A percentile compares a stretch with the other conserved stretches of the same genome.
Conservation (phyloP, 1,140 invertebrate species). For the Globodera rostochiensis region DNA sequence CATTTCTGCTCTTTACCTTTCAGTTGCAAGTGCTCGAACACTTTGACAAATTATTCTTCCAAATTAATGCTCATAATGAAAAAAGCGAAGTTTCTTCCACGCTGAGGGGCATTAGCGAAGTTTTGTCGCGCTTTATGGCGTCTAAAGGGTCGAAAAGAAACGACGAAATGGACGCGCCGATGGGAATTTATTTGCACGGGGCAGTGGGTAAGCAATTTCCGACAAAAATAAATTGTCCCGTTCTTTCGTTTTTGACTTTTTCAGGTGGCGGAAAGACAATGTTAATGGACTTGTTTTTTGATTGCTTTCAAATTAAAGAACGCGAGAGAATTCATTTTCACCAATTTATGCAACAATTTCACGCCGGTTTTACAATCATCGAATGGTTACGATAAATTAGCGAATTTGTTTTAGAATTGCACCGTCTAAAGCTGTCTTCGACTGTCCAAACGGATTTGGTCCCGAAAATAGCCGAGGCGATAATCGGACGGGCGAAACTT, state of each 20-base stretch:
- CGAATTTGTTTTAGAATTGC: slow-evolving; percentile 62
- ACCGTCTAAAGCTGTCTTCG: slow-evolving; percentile 65
- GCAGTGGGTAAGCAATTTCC: slow-evolving; percentile 66
- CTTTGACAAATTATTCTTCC: background rate
- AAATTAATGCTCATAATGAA: background rate
- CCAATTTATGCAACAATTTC: slow-evolving; percentile 95
- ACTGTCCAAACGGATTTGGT: slow-evolving; percentile 83
- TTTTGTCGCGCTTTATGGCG: background rate
- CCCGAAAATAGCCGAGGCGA: slow-evolving; percentile 83
- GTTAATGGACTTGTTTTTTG: slow-evolving; percentile 96
- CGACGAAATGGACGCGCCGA: background rate
- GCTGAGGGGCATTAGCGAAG: background rate
- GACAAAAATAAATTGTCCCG: too few species aligned
- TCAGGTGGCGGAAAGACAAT: slow-evolving; percentile 96
- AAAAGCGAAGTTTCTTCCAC: background rate
- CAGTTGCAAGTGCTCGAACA: background rate
- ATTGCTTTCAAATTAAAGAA: slow-evolving; percentile 72
- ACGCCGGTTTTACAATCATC: slow-evolving; percentile 69
- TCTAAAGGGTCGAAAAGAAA: background rate
- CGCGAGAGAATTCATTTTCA: slow-evolving; percentile 92
- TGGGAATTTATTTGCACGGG: slow-evolving; percentile 70
- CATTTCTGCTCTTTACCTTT: background rate
- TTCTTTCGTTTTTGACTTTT: slow-evolving; percentile 18
- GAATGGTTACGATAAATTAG: slow-evolving; percentile 66
- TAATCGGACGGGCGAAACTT: slow-evolving; percentile 82